Percentiles rank a stretch among this genome's conserved stretches.
Conservation (phyloP, 2,113 vertebrate species). For the Oryzias woworae region DNA sequence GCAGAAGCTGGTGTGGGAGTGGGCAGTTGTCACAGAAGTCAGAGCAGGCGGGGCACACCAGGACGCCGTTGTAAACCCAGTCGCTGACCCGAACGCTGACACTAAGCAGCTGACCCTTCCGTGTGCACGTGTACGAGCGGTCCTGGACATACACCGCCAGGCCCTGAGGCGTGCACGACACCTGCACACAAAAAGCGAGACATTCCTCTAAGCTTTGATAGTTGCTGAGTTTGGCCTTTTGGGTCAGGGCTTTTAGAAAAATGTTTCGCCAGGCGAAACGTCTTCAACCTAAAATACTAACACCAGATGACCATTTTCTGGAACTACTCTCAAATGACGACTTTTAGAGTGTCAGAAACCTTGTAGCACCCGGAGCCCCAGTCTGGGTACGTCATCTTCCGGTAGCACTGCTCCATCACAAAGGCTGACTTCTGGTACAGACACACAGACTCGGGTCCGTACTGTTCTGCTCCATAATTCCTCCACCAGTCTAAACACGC, state of each 20-base stretch:
- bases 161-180: constrained; percentile 84
- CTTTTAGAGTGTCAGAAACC: constrained; percentile 59
- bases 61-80: constrained; percentile 90
- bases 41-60: constrained; percentile 87
- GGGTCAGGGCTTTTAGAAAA: no score
- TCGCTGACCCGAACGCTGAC: constrained; percentile 84
- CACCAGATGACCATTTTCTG: no score
- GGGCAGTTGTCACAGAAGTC: constrained; percentile 90
- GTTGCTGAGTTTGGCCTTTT: no score
- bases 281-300: no score
- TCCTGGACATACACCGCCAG: constrained; percentile 87
- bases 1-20: constrained; percentile 80
- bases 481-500: constrained; percentile 82
- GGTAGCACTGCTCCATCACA: constrained; percentile 91
- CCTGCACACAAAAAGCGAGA: constrained; percentile 69
- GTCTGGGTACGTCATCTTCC: constrained; percentile 90
- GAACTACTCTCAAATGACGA: no score
- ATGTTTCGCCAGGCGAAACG: no score
- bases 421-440: constrained; percentile 92
- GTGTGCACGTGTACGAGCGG: constrained; percentile 79
- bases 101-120: constrained; percentile 82
- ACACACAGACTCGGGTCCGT: constrained; percentile 90
- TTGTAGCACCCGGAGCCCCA: constrained; percentile 98
- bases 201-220: not conserved
- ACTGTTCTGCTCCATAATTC: constrained; percentile 95